These are phyloP conservation scores for Pheosia gnoma DNA, from an alignment of 2,888 invertebrate genomes.

Conservation along the genomic window DNA sequence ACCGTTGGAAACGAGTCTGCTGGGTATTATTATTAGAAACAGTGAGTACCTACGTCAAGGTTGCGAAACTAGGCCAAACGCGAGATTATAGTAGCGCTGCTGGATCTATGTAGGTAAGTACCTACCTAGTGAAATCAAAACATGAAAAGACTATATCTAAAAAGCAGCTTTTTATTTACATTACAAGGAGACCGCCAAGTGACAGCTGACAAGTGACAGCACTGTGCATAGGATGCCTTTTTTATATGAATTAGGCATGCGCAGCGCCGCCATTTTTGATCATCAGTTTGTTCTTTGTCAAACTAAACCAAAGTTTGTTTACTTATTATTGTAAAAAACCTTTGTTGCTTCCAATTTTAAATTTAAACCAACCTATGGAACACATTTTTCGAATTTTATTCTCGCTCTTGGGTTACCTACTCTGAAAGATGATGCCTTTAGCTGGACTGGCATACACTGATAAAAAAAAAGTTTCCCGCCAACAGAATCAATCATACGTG, in stretches of 20 bases:
- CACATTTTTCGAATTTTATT: background rate
- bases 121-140: conserved; percentile 24
- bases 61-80: conserved; percentile 74
- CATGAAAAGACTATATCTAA: conserved; percentile 9
- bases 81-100: conserved; percentile 51
- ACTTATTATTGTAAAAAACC: too few relatives aligned
- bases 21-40: conserved; percentile 72
- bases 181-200: too few relatives aligned
- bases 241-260: too few relatives aligned
- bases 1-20: conserved; percentile 55
- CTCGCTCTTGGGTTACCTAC: background rate
- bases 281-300: too few relatives aligned
- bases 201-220: too few relatives aligned
- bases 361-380: too few relatives aligned
- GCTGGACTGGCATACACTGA: conserved; percentile 12
- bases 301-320: too few relatives aligned
- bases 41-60: conserved; percentile 70
- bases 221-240: too few relatives aligned
- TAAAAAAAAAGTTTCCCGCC: conserved; percentile 29
- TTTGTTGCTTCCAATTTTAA: too few relatives aligned
- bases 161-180: too few relatives aligned
- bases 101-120: conserved; percentile 22
- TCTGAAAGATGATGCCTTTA: conserved; percentile 22
- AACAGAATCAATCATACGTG: conserved; percentile 27
- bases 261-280: too few relatives aligned